These are phyloP conservation scores for Noctua janthina DNA, from an alignment of 2,888 invertebrate species.

Conservation along the genomic window DNA sequence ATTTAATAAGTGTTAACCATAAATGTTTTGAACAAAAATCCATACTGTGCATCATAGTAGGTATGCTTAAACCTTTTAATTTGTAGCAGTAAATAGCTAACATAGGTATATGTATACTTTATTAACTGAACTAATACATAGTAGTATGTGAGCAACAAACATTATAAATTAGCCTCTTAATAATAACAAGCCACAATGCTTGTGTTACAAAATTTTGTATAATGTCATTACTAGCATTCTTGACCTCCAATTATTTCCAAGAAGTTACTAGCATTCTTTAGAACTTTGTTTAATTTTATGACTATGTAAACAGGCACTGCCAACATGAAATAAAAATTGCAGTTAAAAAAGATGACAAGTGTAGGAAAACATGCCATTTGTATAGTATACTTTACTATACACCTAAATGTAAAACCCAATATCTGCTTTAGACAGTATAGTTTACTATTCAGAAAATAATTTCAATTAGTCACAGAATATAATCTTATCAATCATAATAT, in stretches of 20 bases:
- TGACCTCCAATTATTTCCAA: background rate
- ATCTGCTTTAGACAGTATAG: background rate
- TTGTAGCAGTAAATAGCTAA: background rate
- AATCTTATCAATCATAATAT: conserved; percentile 61
- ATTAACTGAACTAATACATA: background rate
- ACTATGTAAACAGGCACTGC: background rate
- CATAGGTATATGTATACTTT: background rate
- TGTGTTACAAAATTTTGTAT: background rate
- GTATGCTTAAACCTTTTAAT: conserved; percentile 1
- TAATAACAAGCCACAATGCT: background rate
- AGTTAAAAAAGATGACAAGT: background rate
- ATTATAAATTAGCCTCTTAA: background rate
- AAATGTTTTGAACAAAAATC: background rate
- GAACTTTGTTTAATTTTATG: background rate
- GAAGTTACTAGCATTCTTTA: background rate
- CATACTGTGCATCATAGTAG: background rate
- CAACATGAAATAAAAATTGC: background rate
- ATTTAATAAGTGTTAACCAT: background rate
- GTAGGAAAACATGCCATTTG: background rate
- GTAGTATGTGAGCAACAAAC: background rate
- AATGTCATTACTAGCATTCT: conserved; percentile 3
- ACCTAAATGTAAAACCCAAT: background rate
- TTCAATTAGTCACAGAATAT: conserved; percentile 48
- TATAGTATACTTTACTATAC: background rate
- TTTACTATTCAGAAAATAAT: conserved; percentile 22